These are phyloP conservation scores for Ia io DNA, from an alignment of 2,113 vertebrate genomes.

Conservation along the genomic window DNA sequence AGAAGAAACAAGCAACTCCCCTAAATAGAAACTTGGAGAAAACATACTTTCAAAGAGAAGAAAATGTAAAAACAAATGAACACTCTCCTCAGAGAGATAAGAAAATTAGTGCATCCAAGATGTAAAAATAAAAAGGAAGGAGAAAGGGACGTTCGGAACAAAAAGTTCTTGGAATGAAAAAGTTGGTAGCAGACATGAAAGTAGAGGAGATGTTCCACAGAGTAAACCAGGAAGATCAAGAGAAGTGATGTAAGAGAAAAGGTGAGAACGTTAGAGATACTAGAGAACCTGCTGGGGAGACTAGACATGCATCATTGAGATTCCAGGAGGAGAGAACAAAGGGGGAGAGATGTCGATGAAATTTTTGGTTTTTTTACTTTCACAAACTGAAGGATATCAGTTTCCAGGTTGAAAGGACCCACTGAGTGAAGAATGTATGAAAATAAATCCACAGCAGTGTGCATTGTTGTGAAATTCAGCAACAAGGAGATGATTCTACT, in stretches of 20 bases:
- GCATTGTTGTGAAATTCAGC: rapidly evolving
- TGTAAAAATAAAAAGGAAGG: neutral
- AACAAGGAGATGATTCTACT: neutral
- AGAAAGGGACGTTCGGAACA: neutral
- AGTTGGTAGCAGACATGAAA: neutral
- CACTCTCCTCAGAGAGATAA: neutral
- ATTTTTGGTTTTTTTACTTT: neutral
- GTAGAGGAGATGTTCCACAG: neutral
- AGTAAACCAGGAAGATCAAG: neutral
- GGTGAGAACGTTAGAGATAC: neutral
- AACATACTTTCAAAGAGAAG: neutral
- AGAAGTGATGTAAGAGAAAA: neutral
- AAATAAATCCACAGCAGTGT: neutral
- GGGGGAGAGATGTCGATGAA: neutral
- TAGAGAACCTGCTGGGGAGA: neutral
- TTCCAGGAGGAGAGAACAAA: neutral
- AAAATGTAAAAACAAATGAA: neutral
- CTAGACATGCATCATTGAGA: rapidly evolving
- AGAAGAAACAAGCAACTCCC: neutral
- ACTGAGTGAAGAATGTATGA: no score
- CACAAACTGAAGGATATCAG: neutral
- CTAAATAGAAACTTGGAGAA: neutral
- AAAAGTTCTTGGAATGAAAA: neutral
- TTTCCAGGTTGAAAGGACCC: neutral
- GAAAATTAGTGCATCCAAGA: neutral